phyloP scores from a whole-genome alignment of 2,797 vertebrate genomes.

The Fratercula arctica region DNA sequence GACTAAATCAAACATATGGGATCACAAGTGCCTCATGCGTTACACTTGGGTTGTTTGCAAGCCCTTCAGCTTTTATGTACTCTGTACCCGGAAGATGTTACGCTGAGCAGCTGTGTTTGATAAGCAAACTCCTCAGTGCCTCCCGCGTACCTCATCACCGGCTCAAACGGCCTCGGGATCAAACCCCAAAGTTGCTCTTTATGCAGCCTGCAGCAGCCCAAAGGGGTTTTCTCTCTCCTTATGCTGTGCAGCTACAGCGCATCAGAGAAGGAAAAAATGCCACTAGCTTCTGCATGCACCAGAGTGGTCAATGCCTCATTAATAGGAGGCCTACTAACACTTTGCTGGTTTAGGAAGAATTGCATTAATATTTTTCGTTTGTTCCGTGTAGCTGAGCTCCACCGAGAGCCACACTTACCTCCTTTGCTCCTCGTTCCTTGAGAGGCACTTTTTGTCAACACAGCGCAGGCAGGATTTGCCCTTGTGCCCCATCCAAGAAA shows the following conservation, averaged over 20 bases:
- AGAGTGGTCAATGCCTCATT: background rate
- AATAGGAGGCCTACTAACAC: background rate
- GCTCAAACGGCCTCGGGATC: background rate
- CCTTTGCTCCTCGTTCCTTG: slow-evolving; percentile 45
- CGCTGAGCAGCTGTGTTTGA: slow-evolving; percentile 33
- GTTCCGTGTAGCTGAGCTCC: background rate
- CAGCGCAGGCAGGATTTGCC: slow-evolving; percentile 43
- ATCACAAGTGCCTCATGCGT: background rate
- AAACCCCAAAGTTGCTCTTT: background rate
- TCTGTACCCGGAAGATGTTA: background rate
- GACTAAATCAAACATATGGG: background rate
- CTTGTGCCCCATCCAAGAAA: slow-evolving; percentile 19
- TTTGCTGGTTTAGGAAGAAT: background rate
- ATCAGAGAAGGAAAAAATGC: background rate
- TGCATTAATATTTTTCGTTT: background rate
- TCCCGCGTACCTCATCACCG: background rate
- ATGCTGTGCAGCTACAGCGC: background rate
- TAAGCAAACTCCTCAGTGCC: background rate
- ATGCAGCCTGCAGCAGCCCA: background rate
- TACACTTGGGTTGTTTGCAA: slow-evolving; percentile 15
- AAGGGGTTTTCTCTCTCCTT: background rate
- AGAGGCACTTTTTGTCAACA: slow-evolving; percentile 31
- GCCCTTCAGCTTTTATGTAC: background rate
- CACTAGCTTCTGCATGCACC: background rate
- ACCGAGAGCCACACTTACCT: background rate